Base-by-base conservation (phyloP, 1,140 invertebrate species). In the Wasmannia auropunctata region DNA sequence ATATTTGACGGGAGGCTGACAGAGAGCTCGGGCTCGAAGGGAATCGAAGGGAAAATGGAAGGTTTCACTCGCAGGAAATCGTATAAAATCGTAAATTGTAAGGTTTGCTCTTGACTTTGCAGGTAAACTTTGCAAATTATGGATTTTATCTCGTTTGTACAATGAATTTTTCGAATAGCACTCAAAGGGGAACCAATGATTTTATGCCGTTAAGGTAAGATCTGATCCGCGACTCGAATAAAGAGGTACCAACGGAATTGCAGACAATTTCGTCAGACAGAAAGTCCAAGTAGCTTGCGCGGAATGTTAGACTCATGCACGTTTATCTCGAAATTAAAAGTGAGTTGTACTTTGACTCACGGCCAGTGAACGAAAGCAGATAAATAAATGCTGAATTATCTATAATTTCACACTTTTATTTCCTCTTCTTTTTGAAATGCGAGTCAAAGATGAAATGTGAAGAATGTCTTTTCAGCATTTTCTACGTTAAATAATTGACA, bases 181-280 rank as follows among this genome's bases (percentile, higher is more conserved):
- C 16, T 46, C 14, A 54, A 83, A 58, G 22, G n/a, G 16, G 25
- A 81, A 80, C 19, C 76, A 65, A 56, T 31, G 6, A 43, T 16
- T 56, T 51, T 83, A 69, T 34, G 22, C n/a, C 43, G n/a, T 58
- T 81, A 43, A 56, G 19, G 28, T 83, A 46, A 58, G 8, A 54
- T 49, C 10, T n/a, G 34, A 74, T 1, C 19, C 2, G n/a, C 19
- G 3, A 60, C 43, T 43, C 19, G n/a, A 81, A 43, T 58, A 31
- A 31, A 43, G 16, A n/a, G 40, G 16, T 31, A 43, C 19, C 6
- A 49, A 3, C 43, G 3, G 7, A 2, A 69, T 70, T 69, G n/a
- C n/a, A n/a, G n/a, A n/a, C n/a, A 80, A 11, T 74, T 46, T 74
- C 19, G 67, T 14, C 22, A 19, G 14, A 46, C 1, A 62, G 16